Evolutionary conservation across 1,140 invertebrate species (phyloP).

Genomic region (Helicorthomorpha holstii): DNA sequence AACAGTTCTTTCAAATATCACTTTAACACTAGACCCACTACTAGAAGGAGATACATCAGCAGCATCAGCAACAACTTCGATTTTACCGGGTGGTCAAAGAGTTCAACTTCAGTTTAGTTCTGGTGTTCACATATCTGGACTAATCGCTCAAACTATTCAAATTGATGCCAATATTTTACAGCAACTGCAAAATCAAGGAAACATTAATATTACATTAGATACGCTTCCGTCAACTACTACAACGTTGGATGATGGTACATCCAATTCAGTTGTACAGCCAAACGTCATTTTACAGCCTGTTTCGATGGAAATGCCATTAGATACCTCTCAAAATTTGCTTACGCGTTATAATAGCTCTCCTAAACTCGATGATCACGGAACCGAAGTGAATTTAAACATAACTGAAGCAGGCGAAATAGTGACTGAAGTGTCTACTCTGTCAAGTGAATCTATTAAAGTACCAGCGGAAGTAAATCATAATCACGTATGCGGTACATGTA

Average conservation of each 20-base stretch:
- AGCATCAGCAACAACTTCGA: too few relatives aligned
- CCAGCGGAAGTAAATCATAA: neutral
- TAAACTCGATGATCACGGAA: neutral
- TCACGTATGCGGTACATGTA: constrained; percentile 14
- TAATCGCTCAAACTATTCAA: constrained; percentile 27
- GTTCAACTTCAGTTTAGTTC: neutral
- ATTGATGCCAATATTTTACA: constrained; percentile 30
- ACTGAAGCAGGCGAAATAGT: constrained; percentile 1
- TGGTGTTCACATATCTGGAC: constrained; percentile 22
- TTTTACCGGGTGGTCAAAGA: too few relatives aligned
- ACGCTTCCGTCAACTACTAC: constrained; percentile 8
- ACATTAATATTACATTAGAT: constrained; percentile 27
- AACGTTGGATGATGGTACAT: neutral
- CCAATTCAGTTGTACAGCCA: neutral
- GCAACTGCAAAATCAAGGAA: constrained; percentile 27
- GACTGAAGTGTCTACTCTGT: neutral
- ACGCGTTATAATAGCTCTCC: neutral
- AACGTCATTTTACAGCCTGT: neutral
- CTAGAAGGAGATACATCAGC: too few relatives aligned
- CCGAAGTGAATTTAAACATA: constrained; percentile 1
- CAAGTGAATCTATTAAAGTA: too few relatives aligned
- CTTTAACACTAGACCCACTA: too few relatives aligned
- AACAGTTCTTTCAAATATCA: too few relatives aligned
- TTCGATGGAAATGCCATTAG: neutral
- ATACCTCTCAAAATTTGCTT: neutral